These are phyloP conservation scores for Coregonus suidteri DNA, from an alignment of 2,797 vertebrate species.

Conservation along the genomic window DNA sequence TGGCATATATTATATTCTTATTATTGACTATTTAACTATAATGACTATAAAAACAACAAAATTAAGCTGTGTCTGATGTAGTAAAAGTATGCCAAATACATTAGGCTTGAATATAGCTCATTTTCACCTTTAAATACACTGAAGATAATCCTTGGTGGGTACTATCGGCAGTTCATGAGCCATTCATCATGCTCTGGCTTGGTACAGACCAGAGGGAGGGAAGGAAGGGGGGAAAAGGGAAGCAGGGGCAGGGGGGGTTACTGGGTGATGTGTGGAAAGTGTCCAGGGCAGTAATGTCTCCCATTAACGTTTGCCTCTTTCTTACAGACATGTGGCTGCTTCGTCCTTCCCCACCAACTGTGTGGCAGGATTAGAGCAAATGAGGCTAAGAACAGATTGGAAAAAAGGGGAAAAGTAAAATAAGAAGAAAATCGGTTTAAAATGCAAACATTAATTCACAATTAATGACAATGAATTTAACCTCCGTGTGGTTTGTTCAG, in stretches of 20 bases:
- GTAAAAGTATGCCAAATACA: too few relatives aligned
- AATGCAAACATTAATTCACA: conserved; percentile 53
- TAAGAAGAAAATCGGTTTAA: conserved; percentile 61
- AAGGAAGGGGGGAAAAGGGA: background rate
- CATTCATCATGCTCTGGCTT: conserved; percentile 4
- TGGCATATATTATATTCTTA: too few relatives aligned
- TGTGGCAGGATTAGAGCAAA: conserved; percentile 61
- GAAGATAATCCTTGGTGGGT: conserved; percentile 19
- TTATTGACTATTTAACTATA: too few relatives aligned
- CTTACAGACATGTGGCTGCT: conserved; percentile 16
- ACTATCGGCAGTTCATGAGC: conserved; percentile 6
- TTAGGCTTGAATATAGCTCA: conserved; percentile 11
- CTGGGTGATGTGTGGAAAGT: conserved; percentile 14
- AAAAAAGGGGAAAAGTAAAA: conserved; percentile 54
- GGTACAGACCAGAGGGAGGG: background rate
- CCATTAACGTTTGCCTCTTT: conserved; percentile 10
- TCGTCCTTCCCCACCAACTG: conserved; percentile 22
- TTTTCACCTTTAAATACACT: conserved; percentile 29
- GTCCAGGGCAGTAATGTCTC: conserved; percentile 4
- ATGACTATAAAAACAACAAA: too few relatives aligned
- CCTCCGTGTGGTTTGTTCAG: conserved; percentile 12
- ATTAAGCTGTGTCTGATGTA: background rate
- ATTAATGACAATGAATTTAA: conserved; percentile 43
- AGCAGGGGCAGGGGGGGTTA: background rate
- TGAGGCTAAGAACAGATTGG: conserved; percentile 73